phyloP scores from a whole-genome alignment of 1,140 invertebrate genomes.

The Ostrea denselamellosa region DNA sequence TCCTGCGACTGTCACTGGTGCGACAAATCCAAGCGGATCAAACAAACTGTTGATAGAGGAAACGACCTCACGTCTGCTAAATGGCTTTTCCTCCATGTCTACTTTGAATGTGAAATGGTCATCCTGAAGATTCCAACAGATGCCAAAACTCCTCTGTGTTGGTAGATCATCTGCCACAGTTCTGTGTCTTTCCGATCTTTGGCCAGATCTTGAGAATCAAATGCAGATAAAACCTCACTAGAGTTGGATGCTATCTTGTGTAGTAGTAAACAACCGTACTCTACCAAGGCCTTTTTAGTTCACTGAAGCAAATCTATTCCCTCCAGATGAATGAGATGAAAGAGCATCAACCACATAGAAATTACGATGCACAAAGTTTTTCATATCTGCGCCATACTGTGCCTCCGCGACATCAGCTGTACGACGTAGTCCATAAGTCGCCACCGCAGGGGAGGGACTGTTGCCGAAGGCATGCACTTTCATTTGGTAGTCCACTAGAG shows the following conservation, averaged over 20 bases:
- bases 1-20: slow-evolving; percentile 53
- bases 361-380: slow-evolving; percentile 30
- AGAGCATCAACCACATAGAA: slow-evolving; percentile 51
- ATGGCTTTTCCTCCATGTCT: slow-evolving; percentile 47
- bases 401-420: slow-evolving; percentile 43
- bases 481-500: slow-evolving; percentile 57
- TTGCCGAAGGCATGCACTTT: slow-evolving; percentile 61
- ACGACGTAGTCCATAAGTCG: slow-evolving; percentile 52
- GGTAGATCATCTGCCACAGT: slow-evolving; percentile 14
- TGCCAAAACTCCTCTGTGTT: slow-evolving; percentile 40
- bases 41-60: slow-evolving; percentile 54
- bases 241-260: slow-evolving; percentile 51
- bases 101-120: slow-evolving; percentile 45
- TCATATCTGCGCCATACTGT: slow-evolving; percentile 40
- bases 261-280: slow-evolving; percentile 37
- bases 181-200: slow-evolving; percentile 42
- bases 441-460: slow-evolving; percentile 54
- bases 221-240: slow-evolving; percentile 42
- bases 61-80: slow-evolving; percentile 55
- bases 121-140: slow-evolving; percentile 43
- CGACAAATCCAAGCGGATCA: slow-evolving; percentile 58
- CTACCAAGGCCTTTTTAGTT: slow-evolving; percentile 20
- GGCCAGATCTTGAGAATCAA: slow-evolving; percentile 43
- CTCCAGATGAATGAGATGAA: slow-evolving; percentile 39
- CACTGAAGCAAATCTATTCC: slow-evolving; percentile 37